Conservation (phyloP, 2,797 vertebrate genomes). For the Oreochromis grahami region DNA sequence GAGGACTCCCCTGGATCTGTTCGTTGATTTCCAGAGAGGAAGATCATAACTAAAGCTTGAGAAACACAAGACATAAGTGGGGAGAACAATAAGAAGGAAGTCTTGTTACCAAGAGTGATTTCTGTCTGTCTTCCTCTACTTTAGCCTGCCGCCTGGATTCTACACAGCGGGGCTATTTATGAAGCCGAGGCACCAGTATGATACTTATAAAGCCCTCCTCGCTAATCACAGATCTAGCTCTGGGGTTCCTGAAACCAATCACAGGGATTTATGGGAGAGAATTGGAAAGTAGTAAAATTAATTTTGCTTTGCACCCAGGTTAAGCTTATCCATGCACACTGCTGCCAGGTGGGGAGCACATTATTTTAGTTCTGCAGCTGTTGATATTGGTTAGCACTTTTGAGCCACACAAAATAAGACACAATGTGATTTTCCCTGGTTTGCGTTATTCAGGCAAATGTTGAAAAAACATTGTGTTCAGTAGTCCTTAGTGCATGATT, state of each 20-base stretch:
- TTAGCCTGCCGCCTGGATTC: neutral
- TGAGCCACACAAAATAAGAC: constrained; percentile 27
- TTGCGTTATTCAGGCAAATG: constrained; percentile 17
- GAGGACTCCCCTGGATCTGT: neutral
- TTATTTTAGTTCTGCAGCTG: neutral
- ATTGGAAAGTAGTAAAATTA: constrained; percentile 53
- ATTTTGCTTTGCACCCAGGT: constrained; percentile 51
- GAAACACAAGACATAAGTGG: neutral
- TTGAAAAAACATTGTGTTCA: constrained; percentile 8
- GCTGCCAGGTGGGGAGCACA: neutral
- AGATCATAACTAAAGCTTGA: neutral
- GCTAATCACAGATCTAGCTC: constrained; percentile 60
- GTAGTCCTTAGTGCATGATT: constrained; percentile 13
- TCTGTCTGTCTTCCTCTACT: constrained; percentile 8
- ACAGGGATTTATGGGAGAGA: constrained; percentile 46
- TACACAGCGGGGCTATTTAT: constrained; percentile 41
- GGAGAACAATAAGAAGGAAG: neutral
- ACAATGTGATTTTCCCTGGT: constrained; percentile 20
- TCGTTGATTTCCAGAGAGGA: neutral
- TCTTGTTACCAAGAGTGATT: constrained; percentile 25
- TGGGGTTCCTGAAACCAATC: constrained; percentile 46
- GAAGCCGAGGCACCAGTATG: constrained; percentile 41
- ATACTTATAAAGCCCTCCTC: constrained; percentile 45
- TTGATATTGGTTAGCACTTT: constrained; percentile 44
- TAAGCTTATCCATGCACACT: neutral